A percentile compares a stretch with the other conserved stretches of the same genome.
These are phyloP conservation scores for Hydropsyche tenuis DNA, from an alignment of 1,140 invertebrate species.

Conservation along the genomic window DNA sequence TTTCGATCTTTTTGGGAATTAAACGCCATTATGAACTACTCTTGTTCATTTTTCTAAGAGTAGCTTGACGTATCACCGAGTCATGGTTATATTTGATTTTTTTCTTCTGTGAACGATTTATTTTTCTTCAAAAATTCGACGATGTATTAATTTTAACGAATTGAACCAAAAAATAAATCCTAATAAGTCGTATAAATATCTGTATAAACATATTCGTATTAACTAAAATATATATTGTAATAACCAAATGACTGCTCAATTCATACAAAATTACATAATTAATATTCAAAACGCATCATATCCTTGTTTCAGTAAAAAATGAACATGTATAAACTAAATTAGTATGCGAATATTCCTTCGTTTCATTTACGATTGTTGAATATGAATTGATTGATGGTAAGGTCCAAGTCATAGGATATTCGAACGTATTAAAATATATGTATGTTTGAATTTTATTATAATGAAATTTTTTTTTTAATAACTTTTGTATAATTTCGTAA, in stretches of 20 bases:
- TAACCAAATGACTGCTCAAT: too few relatives aligned
- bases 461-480: too few relatives aligned
- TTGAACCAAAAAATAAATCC: too few relatives aligned
- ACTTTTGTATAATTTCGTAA: not conserved
- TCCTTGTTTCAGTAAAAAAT: constrained; percentile 22
- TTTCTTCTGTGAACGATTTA: not conserved
- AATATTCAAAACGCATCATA: constrained; percentile 1
- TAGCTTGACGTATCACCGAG: constrained; percentile 10
- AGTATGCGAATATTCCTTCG: constrained; percentile 5
- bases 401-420: too few relatives aligned
- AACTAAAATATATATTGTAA: too few relatives aligned
- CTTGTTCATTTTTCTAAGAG: constrained; percentile 12
- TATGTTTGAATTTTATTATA: too few relatives aligned
- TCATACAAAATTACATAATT: too few relatives aligned
- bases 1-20: not conserved
- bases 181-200: too few relatives aligned
- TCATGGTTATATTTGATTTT: constrained; percentile 10
- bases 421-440: too few relatives aligned
- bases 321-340: not conserved
- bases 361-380: constrained; percentile 7
- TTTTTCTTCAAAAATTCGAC: too few relatives aligned
- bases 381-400: not conserved
- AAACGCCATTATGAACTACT: constrained; percentile 1
- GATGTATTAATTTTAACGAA: too few relatives aligned
- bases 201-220: too few relatives aligned